Conservation (phyloP, 2,888 invertebrate species). For the Bhutanitis thaidina region DNA sequence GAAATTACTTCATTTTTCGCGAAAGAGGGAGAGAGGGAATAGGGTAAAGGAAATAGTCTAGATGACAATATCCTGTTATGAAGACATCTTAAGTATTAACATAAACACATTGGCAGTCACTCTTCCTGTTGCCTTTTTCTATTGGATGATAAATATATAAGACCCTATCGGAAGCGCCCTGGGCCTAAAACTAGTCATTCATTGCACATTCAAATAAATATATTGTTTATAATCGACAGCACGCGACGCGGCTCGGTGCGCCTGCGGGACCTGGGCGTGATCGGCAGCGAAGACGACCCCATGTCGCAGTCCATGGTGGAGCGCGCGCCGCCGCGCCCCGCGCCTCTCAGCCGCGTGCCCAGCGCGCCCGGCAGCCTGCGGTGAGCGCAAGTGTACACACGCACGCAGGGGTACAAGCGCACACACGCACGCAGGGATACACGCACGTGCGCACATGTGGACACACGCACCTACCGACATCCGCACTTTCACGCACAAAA, state of each 20-base stretch:
- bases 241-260: constrained; percentile 69
- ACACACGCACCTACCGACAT: not conserved
- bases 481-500: not conserved
- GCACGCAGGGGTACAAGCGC: not conserved
- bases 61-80: too few relatives aligned
- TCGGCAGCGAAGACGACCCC: constrained; percentile 54
- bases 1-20: too few relatives aligned
- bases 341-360: constrained; percentile 81
- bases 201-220: too few relatives aligned
- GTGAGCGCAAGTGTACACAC: constrained; percentile 59
- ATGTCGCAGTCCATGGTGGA: constrained; percentile 78
- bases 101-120: too few relatives aligned
- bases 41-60: too few relatives aligned
- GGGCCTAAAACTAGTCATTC: too few relatives aligned
- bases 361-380: constrained; percentile 88
- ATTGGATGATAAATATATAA: too few relatives aligned
- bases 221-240: too few relatives aligned
- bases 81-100: too few relatives aligned
- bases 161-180: too few relatives aligned
- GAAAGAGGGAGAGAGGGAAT: too few relatives aligned
- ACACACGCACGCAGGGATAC: not conserved
- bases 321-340: constrained; percentile 48
- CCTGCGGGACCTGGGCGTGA: constrained; percentile 70
- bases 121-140: too few relatives aligned
- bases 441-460: not conserved